phyloP scores from a whole-genome alignment of 2,888 invertebrate species.

The Tiliacea citrago region DNA sequence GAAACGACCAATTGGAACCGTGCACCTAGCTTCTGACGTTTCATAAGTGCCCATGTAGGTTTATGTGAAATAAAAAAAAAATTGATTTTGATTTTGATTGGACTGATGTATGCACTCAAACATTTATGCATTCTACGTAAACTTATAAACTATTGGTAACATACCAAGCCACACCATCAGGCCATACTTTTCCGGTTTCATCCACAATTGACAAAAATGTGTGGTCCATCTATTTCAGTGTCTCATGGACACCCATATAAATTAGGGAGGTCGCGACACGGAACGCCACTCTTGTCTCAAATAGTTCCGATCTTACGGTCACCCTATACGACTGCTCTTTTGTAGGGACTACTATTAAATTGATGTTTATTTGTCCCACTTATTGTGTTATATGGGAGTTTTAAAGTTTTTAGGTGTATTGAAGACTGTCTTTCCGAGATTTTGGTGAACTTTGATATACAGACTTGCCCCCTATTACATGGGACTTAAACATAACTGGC shows the following conservation, averaged over 20 bases:
- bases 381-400: slow-evolving; percentile 33
- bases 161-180: background rate
- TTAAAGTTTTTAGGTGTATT: background rate
- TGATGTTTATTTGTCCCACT: slow-evolving; percentile 58
- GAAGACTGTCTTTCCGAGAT: background rate
- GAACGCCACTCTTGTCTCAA: slow-evolving; percentile 64
- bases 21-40: no score
- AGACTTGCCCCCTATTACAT: background rate
- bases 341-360: slow-evolving; percentile 43
- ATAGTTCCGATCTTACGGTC: slow-evolving; percentile 51
- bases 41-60: no score
- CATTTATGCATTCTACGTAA: no score
- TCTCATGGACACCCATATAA: slow-evolving; percentile 51
- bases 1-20: no score
- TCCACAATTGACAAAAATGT: slow-evolving; percentile 50
- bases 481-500: background rate
- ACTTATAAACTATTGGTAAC: background rate
- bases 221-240: slow-evolving; percentile 44
- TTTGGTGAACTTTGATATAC: background rate
- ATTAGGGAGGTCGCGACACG: slow-evolving; percentile 60
- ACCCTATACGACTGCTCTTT: slow-evolving; percentile 42
- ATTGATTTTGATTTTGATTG: no score
- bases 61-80: no score
- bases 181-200: background rate
- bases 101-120: no score